These are phyloP conservation scores for Glossophaga mutica DNA, from an alignment of 2,797 vertebrate genomes.

Conservation along the genomic window DNA sequence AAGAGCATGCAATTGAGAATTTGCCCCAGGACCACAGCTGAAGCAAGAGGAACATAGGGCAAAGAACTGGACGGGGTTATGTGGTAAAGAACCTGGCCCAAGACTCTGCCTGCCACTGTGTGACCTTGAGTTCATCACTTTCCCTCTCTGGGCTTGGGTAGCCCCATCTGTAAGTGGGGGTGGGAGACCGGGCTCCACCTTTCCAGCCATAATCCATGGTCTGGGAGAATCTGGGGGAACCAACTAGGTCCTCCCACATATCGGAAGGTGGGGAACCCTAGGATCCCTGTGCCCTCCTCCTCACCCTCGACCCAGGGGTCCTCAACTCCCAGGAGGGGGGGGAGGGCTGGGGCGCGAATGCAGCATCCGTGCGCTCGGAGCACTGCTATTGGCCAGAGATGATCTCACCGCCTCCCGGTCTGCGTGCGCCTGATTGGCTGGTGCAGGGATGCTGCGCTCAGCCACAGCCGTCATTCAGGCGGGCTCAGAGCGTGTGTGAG, in stretches of 20 bases:
- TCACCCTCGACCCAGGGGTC: conserved; percentile 22
- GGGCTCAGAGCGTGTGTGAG: conserved; percentile 77
- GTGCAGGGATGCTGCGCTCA: conserved; percentile 86
- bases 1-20: neutral
- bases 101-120: neutral
- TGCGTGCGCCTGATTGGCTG: conserved; percentile 87
- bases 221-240: neutral
- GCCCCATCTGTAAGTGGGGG: neutral
- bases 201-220: neutral
- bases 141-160: neutral
- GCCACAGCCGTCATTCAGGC: conserved; percentile 93
- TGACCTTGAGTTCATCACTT: conserved; percentile 66
- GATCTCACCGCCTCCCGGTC: conserved; percentile 94
- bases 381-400: conserved; percentile 92
- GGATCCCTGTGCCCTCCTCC: neutral
- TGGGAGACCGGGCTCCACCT: neutral
- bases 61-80: neutral
- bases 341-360: conserved; percentile 71
- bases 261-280: neutral
- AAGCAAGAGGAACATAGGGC: neutral
- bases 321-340: conserved; percentile 13
- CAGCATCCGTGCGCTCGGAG: conserved; percentile 85
- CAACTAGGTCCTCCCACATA: neutral
- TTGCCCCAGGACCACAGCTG: neutral
- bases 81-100: neutral